phyloP scores from a whole-genome alignment of 1,140 invertebrate genomes.

The Drosophila lowei region DNA sequence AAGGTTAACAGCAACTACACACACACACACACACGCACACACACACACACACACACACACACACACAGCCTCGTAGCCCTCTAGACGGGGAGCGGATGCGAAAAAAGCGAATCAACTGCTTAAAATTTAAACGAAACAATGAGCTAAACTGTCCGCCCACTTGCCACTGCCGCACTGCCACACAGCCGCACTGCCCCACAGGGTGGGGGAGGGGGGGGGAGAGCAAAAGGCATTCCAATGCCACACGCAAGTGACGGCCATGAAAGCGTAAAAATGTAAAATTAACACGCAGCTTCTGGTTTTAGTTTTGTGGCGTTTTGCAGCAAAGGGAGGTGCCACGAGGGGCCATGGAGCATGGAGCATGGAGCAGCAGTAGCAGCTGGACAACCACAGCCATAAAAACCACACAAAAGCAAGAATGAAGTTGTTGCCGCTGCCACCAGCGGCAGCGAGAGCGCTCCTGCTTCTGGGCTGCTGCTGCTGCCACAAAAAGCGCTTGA shows the following conservation, averaged over 20 bases:
- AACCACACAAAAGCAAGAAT: slow-evolving; percentile 81
- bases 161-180: no score
- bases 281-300: slow-evolving; percentile 81
- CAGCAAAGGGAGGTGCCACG: slow-evolving; percentile 19
- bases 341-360: neutral
- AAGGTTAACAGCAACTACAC: slow-evolving; percentile 67
- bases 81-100: neutral
- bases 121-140: slow-evolving; percentile 78
- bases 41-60: neutral
- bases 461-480: slow-evolving; percentile 34
- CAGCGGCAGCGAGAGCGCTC: neutral
- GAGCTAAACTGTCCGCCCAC: slow-evolving; percentile 55
- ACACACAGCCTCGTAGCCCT: neutral
- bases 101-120: slow-evolving; percentile 67
- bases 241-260: slow-evolving; percentile 76
- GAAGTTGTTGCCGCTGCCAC: slow-evolving; percentile 75
- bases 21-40: neutral
- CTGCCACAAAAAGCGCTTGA: slow-evolving; percentile 76
- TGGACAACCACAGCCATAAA: slow-evolving; percentile 76
- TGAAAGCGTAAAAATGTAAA: slow-evolving; percentile 81
- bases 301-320: slow-evolving; percentile 71
- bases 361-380: slow-evolving; percentile 24
- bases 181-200: neutral
- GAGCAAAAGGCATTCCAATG: slow-evolving; percentile 63
- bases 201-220: neutral